phyloP scores from a whole-genome alignment of 2,113 vertebrate genomes.

The Limanda limanda region DNA sequence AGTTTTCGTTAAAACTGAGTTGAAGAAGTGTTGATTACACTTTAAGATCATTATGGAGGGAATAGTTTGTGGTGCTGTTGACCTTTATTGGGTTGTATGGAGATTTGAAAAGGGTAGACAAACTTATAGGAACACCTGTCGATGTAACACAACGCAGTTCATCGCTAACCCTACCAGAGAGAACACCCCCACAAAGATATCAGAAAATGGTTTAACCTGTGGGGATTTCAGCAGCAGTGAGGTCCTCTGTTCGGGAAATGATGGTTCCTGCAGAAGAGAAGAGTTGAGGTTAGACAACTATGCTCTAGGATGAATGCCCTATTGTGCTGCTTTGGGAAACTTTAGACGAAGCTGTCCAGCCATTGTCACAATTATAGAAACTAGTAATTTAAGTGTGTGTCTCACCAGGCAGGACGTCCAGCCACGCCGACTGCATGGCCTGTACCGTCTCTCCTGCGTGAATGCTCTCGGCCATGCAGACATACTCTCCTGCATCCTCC shows the following conservation, averaged over 20 bases:
- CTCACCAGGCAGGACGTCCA: slow-evolving; percentile 90
- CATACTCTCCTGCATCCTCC: slow-evolving; percentile 93
- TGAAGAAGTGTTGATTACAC: too few species aligned
- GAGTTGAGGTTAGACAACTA: background rate
- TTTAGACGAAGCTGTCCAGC: background rate
- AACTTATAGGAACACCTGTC: too few species aligned
- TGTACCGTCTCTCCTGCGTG: slow-evolving; percentile 86
- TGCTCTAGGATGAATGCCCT: background rate
- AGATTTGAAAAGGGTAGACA: too few species aligned
- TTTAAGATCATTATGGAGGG: too few species aligned
- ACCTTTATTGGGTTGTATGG: too few species aligned
- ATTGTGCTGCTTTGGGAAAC: background rate
- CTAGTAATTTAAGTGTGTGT: background rate
- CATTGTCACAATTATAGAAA: background rate
- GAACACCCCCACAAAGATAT: too few species aligned
- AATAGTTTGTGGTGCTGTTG: too few species aligned
- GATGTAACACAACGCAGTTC: too few species aligned
- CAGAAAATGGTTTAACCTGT: slow-evolving; percentile 48
- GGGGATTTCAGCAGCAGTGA: slow-evolving; percentile 30
- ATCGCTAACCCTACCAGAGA: too few species aligned
- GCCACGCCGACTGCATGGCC: slow-evolving; percentile 92
- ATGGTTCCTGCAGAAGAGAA: slow-evolving; percentile 47
- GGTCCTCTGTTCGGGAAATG: slow-evolving; percentile 46
- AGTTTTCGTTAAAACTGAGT: too few species aligned
- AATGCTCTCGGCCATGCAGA: slow-evolving; percentile 90